Evolutionary conservation across 2,797 vertebrate genomes (phyloP).

Genomic region (Lagorchestes hirsutus): DNA sequence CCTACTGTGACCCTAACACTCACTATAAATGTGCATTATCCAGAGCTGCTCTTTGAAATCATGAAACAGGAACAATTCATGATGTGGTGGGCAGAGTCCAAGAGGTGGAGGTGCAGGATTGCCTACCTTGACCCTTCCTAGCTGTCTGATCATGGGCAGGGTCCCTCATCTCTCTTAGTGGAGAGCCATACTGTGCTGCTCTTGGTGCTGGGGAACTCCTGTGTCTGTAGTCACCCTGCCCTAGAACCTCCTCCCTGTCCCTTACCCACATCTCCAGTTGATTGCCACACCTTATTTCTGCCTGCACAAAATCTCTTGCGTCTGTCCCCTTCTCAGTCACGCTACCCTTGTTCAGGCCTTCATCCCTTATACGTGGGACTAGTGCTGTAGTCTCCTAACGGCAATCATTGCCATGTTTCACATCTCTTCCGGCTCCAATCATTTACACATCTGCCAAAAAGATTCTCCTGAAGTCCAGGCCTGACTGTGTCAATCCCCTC

Average conservation of each 20-base stretch:
- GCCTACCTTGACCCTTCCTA: constrained; percentile 20
- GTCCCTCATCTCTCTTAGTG: constrained; percentile 23
- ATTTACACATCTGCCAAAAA: neutral
- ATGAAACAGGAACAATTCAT: neutral
- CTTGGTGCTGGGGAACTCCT: neutral
- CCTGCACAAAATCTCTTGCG: neutral
- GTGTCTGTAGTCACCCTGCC: neutral
- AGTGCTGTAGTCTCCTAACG: neutral
- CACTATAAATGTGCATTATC: constrained; percentile 27
- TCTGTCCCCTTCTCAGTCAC: neutral
- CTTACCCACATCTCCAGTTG: neutral
- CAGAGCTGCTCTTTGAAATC: neutral
- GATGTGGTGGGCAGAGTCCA: neutral
- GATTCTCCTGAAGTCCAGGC: neutral
- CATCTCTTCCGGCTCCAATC: neutral
- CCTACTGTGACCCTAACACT: constrained; percentile 9
- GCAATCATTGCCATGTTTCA: neutral
- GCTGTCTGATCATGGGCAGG: constrained; percentile 33
- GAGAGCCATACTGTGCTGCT: neutral
- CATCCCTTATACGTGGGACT: neutral
- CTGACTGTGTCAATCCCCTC: too few species aligned
- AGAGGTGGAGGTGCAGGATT: neutral
- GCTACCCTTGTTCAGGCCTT: neutral
- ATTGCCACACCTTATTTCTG: neutral
- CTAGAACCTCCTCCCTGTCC: neutral